Conservation (phyloP, 2,113 vertebrate genomes). For the Pollachius pollachius region DNA sequence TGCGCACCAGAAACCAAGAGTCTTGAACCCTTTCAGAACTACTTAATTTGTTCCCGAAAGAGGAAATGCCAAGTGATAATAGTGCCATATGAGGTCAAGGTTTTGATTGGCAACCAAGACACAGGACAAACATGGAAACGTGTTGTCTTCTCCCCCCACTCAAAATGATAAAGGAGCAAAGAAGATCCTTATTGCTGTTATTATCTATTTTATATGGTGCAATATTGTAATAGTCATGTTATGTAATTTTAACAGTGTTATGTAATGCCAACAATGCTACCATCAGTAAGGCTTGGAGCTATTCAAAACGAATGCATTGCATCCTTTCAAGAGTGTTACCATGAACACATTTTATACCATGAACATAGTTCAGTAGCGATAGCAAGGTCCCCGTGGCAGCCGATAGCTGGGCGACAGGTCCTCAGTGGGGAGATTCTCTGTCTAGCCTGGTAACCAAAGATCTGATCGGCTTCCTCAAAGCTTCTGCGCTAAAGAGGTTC, state of each 20-base stretch:
- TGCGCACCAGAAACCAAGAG: too few species aligned
- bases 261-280: too few species aligned
- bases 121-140: too few species aligned
- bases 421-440: conserved; percentile 20
- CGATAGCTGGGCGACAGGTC: conserved; percentile 33
- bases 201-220: neutral
- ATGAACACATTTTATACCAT: neutral
- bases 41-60: too few species aligned
- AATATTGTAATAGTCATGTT: neutral
- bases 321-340: neutral
- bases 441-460: conserved; percentile 47
- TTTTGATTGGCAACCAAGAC: too few species aligned
- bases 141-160: too few species aligned
- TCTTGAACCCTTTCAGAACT: too few species aligned
- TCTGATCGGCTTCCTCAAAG: conserved; percentile 58
- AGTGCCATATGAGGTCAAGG: too few species aligned
- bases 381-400: conserved; percentile 40
- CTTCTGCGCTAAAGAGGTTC: conserved; percentile 36
- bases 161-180: too few species aligned
- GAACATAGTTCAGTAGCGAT: conserved; percentile 23
- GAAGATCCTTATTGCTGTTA: too few species aligned
- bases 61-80: too few species aligned
- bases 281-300: neutral
- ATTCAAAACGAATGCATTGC: neutral
- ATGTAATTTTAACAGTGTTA: neutral